Conservation (phyloP, 64 coral and sea anemone genomes). For the Actinia equina region DNA sequence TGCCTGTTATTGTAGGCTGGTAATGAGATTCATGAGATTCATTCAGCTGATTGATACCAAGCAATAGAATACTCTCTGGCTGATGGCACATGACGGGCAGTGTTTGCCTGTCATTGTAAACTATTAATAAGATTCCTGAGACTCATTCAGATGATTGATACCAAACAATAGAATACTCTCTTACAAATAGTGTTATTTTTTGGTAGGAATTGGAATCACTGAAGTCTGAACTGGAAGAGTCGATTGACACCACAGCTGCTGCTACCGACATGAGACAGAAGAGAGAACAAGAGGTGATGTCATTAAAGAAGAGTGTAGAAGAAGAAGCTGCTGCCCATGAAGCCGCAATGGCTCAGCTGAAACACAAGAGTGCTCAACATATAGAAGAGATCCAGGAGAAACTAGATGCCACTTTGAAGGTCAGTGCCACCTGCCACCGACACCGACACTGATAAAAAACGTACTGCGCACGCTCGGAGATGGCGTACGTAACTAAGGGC, state of each 20-base stretch:
- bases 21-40: too few species aligned
- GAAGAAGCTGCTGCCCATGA: slow-evolving; percentile 78
- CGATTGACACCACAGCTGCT: slow-evolving; percentile 88
- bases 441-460: too few species aligned
- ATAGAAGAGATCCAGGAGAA: slow-evolving; percentile 82
- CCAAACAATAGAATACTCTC: background rate
- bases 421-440: too few species aligned
- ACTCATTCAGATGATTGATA: too few species aligned
- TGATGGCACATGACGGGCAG: too few species aligned
- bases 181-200: background rate
- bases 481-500: too few species aligned
- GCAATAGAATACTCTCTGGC: too few species aligned
- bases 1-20: too few species aligned
- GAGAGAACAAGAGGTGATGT: slow-evolving; percentile 77
- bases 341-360: slow-evolving; percentile 79
- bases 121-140: too few species aligned
- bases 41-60: too few species aligned
- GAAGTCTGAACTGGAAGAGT: slow-evolving; percentile 93
- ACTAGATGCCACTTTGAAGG: slow-evolving; percentile 91
- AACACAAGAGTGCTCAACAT: slow-evolving; percentile 84
- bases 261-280: slow-evolving; percentile 69
- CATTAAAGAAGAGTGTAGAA: slow-evolving; percentile 91
- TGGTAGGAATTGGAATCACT: slow-evolving; percentile 86
- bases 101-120: too few species aligned
- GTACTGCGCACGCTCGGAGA: too few species aligned